Percentiles rank a stretch among this genome's conserved stretches.
These are phyloP conservation scores for Eupithecia inturbata DNA, from an alignment of 2,888 invertebrate species.

Conservation along the genomic window DNA sequence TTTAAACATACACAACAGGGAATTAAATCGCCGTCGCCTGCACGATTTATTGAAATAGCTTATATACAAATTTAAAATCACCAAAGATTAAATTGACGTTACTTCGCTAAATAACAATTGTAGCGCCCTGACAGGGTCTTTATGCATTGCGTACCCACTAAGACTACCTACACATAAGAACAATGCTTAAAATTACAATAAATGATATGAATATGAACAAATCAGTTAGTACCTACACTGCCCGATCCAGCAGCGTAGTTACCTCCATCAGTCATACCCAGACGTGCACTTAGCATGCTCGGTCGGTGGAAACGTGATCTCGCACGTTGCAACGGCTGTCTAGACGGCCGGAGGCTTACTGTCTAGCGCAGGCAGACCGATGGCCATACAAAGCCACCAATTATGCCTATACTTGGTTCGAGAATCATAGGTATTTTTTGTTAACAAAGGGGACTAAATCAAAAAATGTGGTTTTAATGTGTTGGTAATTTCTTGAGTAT, in stretches of 20 bases:
- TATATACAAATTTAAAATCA: too few relatives aligned
- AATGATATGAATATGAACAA: too few relatives aligned
- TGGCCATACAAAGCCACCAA: conserved; percentile 70
- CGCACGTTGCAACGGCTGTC: conserved; percentile 72
- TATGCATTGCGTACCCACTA: too few relatives aligned
- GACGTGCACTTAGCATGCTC: conserved; percentile 80
- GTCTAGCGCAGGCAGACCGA: conserved; percentile 68
- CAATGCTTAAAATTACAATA: too few relatives aligned
- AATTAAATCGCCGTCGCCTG: too few relatives aligned
- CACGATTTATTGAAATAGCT: too few relatives aligned
- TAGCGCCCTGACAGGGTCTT: too few relatives aligned
- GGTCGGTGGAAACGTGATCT: conserved; percentile 80
- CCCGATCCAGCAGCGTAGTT: conserved; percentile 52
- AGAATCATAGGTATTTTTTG: background rate
- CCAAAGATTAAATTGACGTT: too few relatives aligned
- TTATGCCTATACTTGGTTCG: conserved; percentile 47
- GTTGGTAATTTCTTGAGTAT: background rate
- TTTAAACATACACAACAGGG: too few relatives aligned
- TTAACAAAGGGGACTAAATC: background rate
- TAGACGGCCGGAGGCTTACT: conserved; percentile 72
- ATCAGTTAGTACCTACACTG: conserved; percentile 11
- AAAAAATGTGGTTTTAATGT: too few relatives aligned
- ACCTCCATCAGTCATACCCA: conserved; percentile 58
- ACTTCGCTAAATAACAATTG: too few relatives aligned
- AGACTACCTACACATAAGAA: too few relatives aligned